These are phyloP conservation scores for Drosophila paranaensis DNA, from an alignment of 2,888 invertebrate species.

Conservation along the genomic window DNA sequence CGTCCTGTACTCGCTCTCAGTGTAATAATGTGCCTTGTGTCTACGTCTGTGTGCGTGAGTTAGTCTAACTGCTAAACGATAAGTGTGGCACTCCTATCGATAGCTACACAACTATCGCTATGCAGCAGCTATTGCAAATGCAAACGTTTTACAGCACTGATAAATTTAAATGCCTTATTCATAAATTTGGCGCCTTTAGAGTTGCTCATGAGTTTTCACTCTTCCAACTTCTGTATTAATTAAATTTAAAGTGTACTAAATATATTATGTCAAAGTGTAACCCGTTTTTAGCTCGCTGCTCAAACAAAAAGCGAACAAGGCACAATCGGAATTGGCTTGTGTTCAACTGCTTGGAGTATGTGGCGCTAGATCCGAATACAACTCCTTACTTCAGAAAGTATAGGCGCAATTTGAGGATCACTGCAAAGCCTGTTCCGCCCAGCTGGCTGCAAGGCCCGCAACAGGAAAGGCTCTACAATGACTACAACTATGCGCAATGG, in stretches of 20 bases:
- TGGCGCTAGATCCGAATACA: neutral
- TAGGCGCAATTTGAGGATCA: neutral
- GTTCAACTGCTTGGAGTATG: neutral
- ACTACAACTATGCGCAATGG: too few relatives aligned
- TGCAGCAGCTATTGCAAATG: too few relatives aligned
- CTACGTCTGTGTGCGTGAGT: slow-evolving; percentile 12
- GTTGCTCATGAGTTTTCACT: slow-evolving; percentile 40
- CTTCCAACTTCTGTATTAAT: neutral
- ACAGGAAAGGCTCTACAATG: neutral
- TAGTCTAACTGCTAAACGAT: slow-evolving; percentile 9
- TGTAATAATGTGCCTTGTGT: slow-evolving; percentile 1
- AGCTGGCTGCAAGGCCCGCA: neutral
- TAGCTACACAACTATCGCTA: slow-evolving; percentile 23
- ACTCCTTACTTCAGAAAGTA: slow-evolving; percentile 2
- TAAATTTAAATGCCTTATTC: neutral
- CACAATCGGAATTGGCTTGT: neutral
- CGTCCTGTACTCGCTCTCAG: slow-evolving; percentile 30
- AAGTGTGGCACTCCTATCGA: slow-evolving; percentile 8
- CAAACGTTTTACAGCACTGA: neutral
- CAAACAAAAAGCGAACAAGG: neutral
- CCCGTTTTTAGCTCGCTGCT: neutral
- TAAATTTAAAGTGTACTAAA: slow-evolving; percentile 20
- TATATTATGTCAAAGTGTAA: slow-evolving; percentile 2
- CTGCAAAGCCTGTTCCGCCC: neutral
- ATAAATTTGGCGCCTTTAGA: neutral